Percentiles rank a stretch among this genome's conserved stretches.
phyloP scores from a whole-genome alignment of 1,140 invertebrate species.

The Eupeodes corollae region DNA sequence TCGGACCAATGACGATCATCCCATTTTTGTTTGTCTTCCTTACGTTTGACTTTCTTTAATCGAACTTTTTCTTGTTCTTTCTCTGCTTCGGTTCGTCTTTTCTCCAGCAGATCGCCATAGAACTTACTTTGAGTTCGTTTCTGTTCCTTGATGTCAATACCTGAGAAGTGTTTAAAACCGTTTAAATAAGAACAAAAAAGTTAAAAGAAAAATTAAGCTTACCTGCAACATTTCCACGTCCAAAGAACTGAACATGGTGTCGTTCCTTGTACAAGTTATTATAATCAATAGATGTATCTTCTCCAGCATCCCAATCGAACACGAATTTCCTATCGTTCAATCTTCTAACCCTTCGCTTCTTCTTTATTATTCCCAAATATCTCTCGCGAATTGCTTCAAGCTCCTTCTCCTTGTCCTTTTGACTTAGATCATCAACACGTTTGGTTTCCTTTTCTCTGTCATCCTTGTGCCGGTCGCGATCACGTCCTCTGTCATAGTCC shows the following conservation, averaged over 20 bases:
- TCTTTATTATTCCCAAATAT: constrained; percentile 90
- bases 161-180: too few relatives aligned
- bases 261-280: constrained; percentile 93
- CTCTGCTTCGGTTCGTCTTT: constrained; percentile 88
- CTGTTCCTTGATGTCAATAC: constrained; percentile 94
- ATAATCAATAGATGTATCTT: constrained; percentile 97
- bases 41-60: constrained; percentile 86
- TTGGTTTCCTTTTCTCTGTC: constrained; percentile 34
- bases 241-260: constrained; percentile 95
- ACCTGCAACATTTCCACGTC: constrained; percentile 89
- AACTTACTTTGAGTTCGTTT: constrained; percentile 97
- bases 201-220: not conserved
- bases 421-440: constrained; percentile 44
- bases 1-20: constrained; percentile 99
- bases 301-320: constrained; percentile 98
- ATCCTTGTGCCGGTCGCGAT: constrained; percentile 28
- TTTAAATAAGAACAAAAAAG: not conserved
- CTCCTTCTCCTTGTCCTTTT: constrained; percentile 85
- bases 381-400: constrained; percentile 87
- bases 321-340: constrained; percentile 99
- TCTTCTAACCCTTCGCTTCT: constrained; percentile 80
- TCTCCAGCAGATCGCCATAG: constrained; percentile 92
- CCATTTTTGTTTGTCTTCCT: constrained; percentile 97
- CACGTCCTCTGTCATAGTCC: constrained; percentile 31
- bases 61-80: constrained; percentile 95